Conservation (phyloP, 2,888 invertebrate genomes). For the Serrognathus titanus region DNA sequence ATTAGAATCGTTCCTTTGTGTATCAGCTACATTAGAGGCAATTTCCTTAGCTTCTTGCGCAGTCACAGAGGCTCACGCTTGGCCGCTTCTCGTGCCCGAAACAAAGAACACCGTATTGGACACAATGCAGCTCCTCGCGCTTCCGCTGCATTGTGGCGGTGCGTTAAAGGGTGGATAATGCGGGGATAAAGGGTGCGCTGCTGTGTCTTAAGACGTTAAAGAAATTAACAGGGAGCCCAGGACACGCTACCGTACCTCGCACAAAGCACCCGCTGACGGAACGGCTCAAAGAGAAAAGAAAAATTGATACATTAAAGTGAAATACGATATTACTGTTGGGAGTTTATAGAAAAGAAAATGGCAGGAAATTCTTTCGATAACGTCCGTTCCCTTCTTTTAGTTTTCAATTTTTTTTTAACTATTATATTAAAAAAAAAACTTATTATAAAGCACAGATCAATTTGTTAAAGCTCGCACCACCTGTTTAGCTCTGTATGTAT, state of each 20-base stretch:
- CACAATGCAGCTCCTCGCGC: slow-evolving; percentile 49
- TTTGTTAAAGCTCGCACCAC: no score
- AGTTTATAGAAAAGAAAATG: background rate
- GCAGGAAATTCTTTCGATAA: no score
- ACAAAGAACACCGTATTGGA: slow-evolving; percentile 46
- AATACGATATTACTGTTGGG: background rate
- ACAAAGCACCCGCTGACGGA: slow-evolving; percentile 13
- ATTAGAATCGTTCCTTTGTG: slow-evolving; percentile 44
- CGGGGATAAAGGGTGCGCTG: slow-evolving; percentile 38
- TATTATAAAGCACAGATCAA: no score
- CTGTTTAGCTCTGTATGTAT: no score
- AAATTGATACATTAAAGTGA: slow-evolving; percentile 5
- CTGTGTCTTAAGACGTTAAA: slow-evolving; percentile 31
- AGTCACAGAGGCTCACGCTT: slow-evolving; percentile 40
- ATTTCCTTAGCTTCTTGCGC: slow-evolving; percentile 45
- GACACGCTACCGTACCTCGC: slow-evolving; percentile 21
- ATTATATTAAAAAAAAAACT: background rate
- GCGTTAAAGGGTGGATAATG: slow-evolving; percentile 51
- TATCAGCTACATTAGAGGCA: slow-evolving; percentile 46
- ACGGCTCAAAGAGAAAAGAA: slow-evolving; percentile 3
- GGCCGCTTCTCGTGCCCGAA: slow-evolving; percentile 42
- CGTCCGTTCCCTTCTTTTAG: background rate
- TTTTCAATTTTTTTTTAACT: background rate
- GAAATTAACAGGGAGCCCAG: slow-evolving; percentile 33
- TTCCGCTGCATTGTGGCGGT: slow-evolving; percentile 50